These are phyloP conservation scores for Anastrepha ludens DNA, from an alignment of 1,140 invertebrate genomes.

Conservation along the genomic window DNA sequence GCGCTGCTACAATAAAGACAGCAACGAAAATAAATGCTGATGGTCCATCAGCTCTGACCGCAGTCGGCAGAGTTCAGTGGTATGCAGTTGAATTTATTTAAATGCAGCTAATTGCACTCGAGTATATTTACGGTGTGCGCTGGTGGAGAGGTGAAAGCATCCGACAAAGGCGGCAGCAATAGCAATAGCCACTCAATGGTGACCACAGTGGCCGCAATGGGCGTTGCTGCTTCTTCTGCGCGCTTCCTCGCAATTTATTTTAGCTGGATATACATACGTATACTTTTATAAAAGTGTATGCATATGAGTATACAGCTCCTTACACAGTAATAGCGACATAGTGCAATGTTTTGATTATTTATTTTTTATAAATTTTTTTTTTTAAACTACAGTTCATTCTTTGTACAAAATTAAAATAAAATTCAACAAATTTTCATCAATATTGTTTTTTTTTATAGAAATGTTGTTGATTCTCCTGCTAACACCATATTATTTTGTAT, in stretches of 20 bases:
- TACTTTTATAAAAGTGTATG: not conserved
- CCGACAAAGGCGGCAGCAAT: not conserved
- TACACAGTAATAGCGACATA: too few relatives aligned
- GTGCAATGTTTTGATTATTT: too few relatives aligned
- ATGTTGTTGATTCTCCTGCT: too few relatives aligned
- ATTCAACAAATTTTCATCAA: too few relatives aligned
- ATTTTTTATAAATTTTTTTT: too few relatives aligned
- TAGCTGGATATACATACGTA: not conserved
- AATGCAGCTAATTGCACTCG: conserved; percentile 47
- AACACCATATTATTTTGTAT: too few relatives aligned
- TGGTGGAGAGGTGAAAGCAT: not conserved
- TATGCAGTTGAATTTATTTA: not conserved
- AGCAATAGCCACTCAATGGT: not conserved
- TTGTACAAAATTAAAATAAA: too few relatives aligned
- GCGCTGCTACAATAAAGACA: not conserved
- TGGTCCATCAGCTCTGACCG: conserved; percentile 30
- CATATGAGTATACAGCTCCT: too few relatives aligned
- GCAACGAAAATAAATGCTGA: conserved; percentile 25
- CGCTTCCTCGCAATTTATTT: conserved; percentile 23
- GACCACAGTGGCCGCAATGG: not conserved
- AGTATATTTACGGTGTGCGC: not conserved
- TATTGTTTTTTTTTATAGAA: too few relatives aligned
- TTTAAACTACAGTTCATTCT: too few relatives aligned
- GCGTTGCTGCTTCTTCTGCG: not conserved
- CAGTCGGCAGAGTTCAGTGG: conserved; percentile 48